These are phyloP conservation scores for Caenorhabditis uteleia DNA, from an alignment of 2,888 invertebrate genomes.

Conservation along the genomic window DNA sequence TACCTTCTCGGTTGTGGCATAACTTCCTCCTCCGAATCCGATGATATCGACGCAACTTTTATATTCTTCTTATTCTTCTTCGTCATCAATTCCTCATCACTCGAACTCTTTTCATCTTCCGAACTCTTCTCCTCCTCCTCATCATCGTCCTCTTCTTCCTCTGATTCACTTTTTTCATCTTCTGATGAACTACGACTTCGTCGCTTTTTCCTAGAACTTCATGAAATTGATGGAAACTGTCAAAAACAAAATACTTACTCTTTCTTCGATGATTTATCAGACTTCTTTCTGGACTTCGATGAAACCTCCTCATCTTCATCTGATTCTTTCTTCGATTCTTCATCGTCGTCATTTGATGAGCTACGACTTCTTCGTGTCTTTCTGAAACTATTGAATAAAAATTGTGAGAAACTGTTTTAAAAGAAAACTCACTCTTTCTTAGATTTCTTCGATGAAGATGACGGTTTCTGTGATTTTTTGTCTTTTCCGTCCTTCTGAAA, in stretches of 20 bases:
- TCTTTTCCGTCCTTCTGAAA: conserved; percentile 13
- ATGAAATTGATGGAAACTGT: too few species aligned
- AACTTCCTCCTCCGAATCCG: conserved; percentile 11
- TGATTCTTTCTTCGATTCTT: background rate
- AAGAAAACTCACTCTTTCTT: background rate
- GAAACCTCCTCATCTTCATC: conserved; percentile 1
- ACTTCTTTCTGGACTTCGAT: background rate
- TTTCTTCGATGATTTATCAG: background rate
- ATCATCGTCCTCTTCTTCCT: background rate
- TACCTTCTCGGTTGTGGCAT: conserved; percentile 5
- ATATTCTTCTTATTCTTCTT: too few species aligned
- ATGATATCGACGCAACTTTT: conserved; percentile 2
- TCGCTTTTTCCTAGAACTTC: too few species aligned
- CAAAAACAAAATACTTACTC: too few species aligned
- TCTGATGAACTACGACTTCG: too few species aligned
- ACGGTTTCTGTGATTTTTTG: background rate
- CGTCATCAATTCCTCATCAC: too few species aligned
- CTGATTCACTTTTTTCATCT: background rate
- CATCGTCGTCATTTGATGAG: background rate
- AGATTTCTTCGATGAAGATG: too few species aligned
- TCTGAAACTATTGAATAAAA: background rate
- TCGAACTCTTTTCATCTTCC: background rate
- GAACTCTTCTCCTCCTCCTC: background rate
- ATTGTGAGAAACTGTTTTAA: background rate
- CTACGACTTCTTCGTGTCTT: conserved; percentile 6